Conservation (phyloP, 2,797 vertebrate genomes). For the Chloroceryle amazona region DNA sequence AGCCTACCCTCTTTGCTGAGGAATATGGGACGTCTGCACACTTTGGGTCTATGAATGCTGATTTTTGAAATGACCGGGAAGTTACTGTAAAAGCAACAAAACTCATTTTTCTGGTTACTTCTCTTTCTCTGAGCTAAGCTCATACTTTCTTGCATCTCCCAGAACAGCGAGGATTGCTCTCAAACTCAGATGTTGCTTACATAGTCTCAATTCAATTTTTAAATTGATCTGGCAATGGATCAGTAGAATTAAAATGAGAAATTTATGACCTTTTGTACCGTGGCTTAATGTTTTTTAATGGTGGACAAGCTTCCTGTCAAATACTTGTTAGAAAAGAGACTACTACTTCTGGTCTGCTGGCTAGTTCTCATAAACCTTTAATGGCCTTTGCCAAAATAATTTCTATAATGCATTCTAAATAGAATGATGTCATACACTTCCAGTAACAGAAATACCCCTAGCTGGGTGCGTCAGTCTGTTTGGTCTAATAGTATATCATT, state of each 20-base stretch:
- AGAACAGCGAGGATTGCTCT: not conserved
- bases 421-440: conserved; percentile 43
- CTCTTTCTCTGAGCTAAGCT: not conserved
- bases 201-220: conserved; percentile 19
- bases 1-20: not conserved
- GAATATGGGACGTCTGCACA: not conserved
- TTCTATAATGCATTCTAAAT: conserved; percentile 56
- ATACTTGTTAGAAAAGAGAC: conserved; percentile 41
- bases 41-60: not conserved
- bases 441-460: conserved; percentile 22
- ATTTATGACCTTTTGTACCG: conserved; percentile 44
- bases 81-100: not conserved
- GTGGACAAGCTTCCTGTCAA: conserved; percentile 49
- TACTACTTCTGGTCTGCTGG: conserved; percentile 47
- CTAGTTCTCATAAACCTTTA: conserved; percentile 63
- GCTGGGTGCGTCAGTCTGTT: not conserved
- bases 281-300: conserved; percentile 56
- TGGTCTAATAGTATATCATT: not conserved
- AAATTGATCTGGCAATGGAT: conserved; percentile 41
- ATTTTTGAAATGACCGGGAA: not conserved
- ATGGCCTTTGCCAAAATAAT: conserved; percentile 66
- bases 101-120: not conserved
- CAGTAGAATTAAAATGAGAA: conserved; percentile 40
- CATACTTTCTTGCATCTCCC: not conserved
- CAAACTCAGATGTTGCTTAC: conserved; percentile 11